A percentile compares a stretch with the other conserved stretches of the same genome.
Conservation (phyloP, 2,797 vertebrate species). For the Bovichtus variegatus region DNA sequence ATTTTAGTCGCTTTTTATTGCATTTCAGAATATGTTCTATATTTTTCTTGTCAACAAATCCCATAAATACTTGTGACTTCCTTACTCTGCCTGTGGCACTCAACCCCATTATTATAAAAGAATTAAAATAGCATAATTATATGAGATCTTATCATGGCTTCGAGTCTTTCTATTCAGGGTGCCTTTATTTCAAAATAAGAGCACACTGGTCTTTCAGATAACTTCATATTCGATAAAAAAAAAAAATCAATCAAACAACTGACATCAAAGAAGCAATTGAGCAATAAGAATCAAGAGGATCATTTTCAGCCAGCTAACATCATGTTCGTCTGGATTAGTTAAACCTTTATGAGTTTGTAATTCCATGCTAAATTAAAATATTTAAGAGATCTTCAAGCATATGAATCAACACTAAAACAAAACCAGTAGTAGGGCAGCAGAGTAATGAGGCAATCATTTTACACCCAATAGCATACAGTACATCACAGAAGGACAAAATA, state of each 20-base stretch:
- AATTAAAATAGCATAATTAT: background rate
- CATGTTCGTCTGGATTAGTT: background rate
- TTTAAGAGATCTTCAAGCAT: background rate
- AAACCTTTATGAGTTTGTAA: background rate
- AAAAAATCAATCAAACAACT: background rate
- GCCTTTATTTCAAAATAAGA: slow-evolving; percentile 1
- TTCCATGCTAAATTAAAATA: background rate
- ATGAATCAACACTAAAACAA: slow-evolving; percentile 8
- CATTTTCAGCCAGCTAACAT: background rate
- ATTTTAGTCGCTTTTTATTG: background rate
- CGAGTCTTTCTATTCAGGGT: background rate
- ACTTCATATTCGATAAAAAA: background rate
- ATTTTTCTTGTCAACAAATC: background rate
- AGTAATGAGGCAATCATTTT: slow-evolving; percentile 7
- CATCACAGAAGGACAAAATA: slow-evolving; percentile 16
- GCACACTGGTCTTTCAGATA: background rate
- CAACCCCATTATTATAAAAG: background rate
- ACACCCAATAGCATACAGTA: slow-evolving; percentile 21
- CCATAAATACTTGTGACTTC: background rate
- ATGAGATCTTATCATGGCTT: background rate
- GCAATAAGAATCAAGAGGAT: background rate
- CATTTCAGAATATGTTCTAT: background rate
- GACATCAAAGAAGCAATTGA: background rate
- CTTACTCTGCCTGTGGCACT: background rate
- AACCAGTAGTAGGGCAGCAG: background rate